Evolutionary conservation across 2,113 vertebrate species (phyloP), one percentile per base, ranked within the genome.

Genomic region (Lycaon pictus): DNA sequence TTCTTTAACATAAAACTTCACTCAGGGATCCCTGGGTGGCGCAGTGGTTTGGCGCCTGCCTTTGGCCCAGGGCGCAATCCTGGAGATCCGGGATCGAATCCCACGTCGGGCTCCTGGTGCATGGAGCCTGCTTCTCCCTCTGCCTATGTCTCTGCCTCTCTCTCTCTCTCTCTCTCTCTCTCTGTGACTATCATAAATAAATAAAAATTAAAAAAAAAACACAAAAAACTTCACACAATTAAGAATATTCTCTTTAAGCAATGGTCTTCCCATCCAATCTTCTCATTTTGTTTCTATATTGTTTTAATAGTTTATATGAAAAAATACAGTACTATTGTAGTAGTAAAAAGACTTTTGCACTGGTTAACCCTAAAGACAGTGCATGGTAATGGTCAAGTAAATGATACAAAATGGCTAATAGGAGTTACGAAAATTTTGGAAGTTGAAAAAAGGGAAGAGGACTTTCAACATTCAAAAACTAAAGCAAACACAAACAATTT

Each of bases 401-500:
- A 77, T 60, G 25, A 51, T 53, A 82, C 58, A 81, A 79, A 95
- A 88, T 43, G 37, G 58, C 27, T 86, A 87, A 5, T n/a, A 48
- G 79, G 8, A 7, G 29, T 85, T 74, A 84, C 48, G 4, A 92
- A 84, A 81, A 43, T 51, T 84, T 62, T 67, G 13, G 32, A 58
- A 55, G 11, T 71, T 90, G 29, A 43, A 92, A 63, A 58, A 67
- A 15, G 7, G 20, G 17, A 22, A 37, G 62, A 29, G 22, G 11
- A 60, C 7, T 62, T 93, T 60, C 16, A 74, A 32, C 32, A 72
- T 69, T 91, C 55, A 85, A 93, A 95, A 77, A 71, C 51, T 71
- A 90, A 65, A 82, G 37, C 23, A 53, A 93, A 94, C n/a, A 60
- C 35, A 81, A 93, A 89, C 43, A 94, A 43, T 27, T 79, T 86